Percentiles rank a stretch among this genome's conserved stretches.
Evolutionary conservation across 2,113 vertebrate species (phyloP).

Genomic region (Aramus guarauna): DNA sequence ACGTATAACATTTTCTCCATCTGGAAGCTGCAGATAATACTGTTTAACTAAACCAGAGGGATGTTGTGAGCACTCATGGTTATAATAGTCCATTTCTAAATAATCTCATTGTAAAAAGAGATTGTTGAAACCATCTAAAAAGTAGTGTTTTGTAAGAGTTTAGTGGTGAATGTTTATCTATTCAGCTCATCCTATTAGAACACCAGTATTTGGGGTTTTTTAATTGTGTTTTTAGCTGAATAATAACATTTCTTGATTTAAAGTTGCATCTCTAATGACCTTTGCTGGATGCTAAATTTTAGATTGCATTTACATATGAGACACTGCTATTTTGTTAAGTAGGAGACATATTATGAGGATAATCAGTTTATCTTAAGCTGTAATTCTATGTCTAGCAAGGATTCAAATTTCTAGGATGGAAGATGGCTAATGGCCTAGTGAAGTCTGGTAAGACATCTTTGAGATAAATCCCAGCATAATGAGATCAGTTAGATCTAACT

Average conservation of each 20-base stretch:
- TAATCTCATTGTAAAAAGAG: background rate
- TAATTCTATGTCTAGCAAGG: slow-evolving; percentile 58
- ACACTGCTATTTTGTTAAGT: slow-evolving; percentile 48
- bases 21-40: background rate
- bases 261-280: background rate
- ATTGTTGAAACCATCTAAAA: background rate
- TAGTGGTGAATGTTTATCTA: background rate
- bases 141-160: background rate
- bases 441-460: slow-evolving; percentile 50
- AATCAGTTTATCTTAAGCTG: slow-evolving; percentile 62
- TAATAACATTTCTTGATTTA: background rate
- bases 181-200: background rate
- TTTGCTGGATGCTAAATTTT: slow-evolving; percentile 5
- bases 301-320: slow-evolving; percentile 55
- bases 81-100: background rate
- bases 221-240: background rate
- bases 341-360: slow-evolving; percentile 36
- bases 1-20: background rate
- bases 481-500: slow-evolving; percentile 45
- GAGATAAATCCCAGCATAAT: slow-evolving; percentile 57
- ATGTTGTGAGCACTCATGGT: background rate
- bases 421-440: slow-evolving; percentile 26
- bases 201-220: background rate
- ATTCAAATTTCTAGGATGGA: slow-evolving; percentile 62
- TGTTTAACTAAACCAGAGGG: background rate